Evolutionary conservation across 1,140 invertebrate species (phyloP).

Genomic region (Sesamia nonagrioides): DNA sequence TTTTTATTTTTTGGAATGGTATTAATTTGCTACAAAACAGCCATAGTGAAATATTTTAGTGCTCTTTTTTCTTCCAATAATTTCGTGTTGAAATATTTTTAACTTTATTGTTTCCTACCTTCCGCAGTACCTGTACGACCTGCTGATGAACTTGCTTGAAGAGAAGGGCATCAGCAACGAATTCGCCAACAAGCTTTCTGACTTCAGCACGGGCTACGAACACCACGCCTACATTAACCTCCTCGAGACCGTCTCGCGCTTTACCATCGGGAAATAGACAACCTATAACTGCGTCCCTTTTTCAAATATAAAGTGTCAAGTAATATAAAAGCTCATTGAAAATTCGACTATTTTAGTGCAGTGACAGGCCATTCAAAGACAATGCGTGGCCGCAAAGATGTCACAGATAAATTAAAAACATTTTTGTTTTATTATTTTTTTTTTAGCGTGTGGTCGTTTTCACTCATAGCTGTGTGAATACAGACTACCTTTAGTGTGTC

Average conservation of each 20-base stretch:
- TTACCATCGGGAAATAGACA: conserved; percentile 89
- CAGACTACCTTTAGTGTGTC: not conserved
- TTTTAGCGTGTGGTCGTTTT: too few relatives aligned
- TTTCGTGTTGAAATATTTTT: conserved; percentile 35
- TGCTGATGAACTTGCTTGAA: conserved; percentile 97
- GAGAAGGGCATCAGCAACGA: conserved; percentile 97
- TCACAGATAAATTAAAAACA: too few relatives aligned
- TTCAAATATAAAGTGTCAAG: not conserved
- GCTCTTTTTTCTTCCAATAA: not conserved
- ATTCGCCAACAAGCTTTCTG: conserved; percentile 95
- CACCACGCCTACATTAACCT: conserved; percentile 95
- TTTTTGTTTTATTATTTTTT: too few relatives aligned
- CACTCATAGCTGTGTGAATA: too few relatives aligned
- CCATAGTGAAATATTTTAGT: too few relatives aligned
- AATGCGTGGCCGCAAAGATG: too few relatives aligned
- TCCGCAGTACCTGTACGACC: conserved; percentile 95
- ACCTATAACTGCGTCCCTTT: conserved; percentile 27
- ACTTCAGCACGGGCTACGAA: conserved; percentile 96
- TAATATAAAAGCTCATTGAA: not conserved
- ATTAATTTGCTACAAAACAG: too few relatives aligned
- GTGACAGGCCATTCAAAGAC: too few relatives aligned
- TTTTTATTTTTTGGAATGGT: too few relatives aligned
- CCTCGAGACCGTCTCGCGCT: conserved; percentile 95
- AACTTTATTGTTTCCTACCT: conserved; percentile 74
- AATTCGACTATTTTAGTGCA: not conserved